Evolutionary conservation across 1,140 invertebrate genomes (phyloP).

Genomic region (Ptiloglossa arizonensis): DNA sequence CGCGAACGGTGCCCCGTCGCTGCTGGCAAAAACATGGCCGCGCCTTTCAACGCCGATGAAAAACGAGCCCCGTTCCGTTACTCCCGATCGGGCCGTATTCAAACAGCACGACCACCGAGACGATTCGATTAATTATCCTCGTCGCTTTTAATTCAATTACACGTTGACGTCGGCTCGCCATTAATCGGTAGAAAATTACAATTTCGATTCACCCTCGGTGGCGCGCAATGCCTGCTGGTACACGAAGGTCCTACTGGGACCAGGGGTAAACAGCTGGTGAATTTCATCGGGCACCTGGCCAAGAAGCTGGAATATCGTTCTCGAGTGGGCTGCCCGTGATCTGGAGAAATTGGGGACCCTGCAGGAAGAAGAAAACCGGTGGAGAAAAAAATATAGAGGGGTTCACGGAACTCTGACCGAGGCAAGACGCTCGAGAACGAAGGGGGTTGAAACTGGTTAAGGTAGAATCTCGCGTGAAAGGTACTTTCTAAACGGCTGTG

Average conservation of each 20-base stretch:
- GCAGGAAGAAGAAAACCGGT: background rate
- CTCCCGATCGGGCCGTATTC: background rate
- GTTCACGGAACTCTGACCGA: slow-evolving; percentile 35
- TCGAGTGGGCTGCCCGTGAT: slow-evolving; percentile 42
- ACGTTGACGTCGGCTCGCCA: background rate
- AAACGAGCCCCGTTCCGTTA: background rate
- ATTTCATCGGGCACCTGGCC: slow-evolving; percentile 67
- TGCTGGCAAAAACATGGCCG: background rate
- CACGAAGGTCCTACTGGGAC: too few relatives aligned
- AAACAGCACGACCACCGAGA: slow-evolving; percentile 6
- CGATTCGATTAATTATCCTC: background rate
- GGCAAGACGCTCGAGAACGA: slow-evolving; percentile 33
- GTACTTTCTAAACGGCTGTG: slow-evolving; percentile 68
- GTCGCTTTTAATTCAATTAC: background rate
- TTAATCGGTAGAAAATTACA: background rate
- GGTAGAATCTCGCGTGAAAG: slow-evolving; percentile 60
- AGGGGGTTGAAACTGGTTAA: slow-evolving; percentile 35
- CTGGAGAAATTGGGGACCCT: slow-evolving; percentile 28
- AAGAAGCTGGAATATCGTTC: slow-evolving; percentile 53
- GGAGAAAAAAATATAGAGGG: slow-evolving; percentile 19
- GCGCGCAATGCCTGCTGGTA: background rate
- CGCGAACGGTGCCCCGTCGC: too few relatives aligned
- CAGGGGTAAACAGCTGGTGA: slow-evolving; percentile 60
- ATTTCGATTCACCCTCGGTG: background rate
- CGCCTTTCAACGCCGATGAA: background rate